Conservation (phyloP, 2,797 vertebrate genomes). For the Adelosebastes latens region DNA sequence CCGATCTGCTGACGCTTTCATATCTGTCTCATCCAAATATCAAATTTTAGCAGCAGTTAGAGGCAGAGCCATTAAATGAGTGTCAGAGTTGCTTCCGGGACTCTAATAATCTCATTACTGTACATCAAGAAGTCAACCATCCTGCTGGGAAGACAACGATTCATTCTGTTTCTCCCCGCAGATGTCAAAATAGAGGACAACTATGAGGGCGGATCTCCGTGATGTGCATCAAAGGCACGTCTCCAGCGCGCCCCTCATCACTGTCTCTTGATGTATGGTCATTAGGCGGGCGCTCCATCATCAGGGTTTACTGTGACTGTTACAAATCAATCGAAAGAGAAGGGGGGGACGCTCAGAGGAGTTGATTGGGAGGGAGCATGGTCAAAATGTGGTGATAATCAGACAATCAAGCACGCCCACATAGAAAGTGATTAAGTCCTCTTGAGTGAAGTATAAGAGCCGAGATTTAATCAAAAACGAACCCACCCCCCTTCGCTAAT, state of each 20-base stretch:
- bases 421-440: slow-evolving; percentile 81
- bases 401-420: slow-evolving; percentile 79
- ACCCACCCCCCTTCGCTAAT: slow-evolving; percentile 69
- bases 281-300: slow-evolving; percentile 70
- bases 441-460: slow-evolving; percentile 71
- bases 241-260: slow-evolving; percentile 57
- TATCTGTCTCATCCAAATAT: slow-evolving; percentile 43
- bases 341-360: slow-evolving; percentile 35
- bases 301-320: slow-evolving; percentile 70
- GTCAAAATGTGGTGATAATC: slow-evolving; percentile 74
- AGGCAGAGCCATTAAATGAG: slow-evolving; percentile 47
- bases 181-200: slow-evolving; percentile 76
- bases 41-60: slow-evolving; percentile 31
- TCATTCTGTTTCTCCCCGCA: slow-evolving; percentile 40
- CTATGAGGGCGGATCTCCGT: slow-evolving; percentile 46
- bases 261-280: slow-evolving; percentile 68
- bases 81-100: slow-evolving; percentile 62
- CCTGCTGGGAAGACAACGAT: slow-evolving; percentile 51
- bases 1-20: slow-evolving; percentile 36
- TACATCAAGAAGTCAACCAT: slow-evolving; percentile 61
- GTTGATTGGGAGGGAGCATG: slow-evolving; percentile 68
- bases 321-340: slow-evolving; percentile 73
- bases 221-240: slow-evolving; percentile 48
- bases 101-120: slow-evolving; percentile 77
- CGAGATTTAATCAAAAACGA: slow-evolving; percentile 79